Evolutionary conservation across 2,888 invertebrate species (phyloP), one percentile per base, ranked within the genome.

Genomic region (Cephus pulcher): DNA sequence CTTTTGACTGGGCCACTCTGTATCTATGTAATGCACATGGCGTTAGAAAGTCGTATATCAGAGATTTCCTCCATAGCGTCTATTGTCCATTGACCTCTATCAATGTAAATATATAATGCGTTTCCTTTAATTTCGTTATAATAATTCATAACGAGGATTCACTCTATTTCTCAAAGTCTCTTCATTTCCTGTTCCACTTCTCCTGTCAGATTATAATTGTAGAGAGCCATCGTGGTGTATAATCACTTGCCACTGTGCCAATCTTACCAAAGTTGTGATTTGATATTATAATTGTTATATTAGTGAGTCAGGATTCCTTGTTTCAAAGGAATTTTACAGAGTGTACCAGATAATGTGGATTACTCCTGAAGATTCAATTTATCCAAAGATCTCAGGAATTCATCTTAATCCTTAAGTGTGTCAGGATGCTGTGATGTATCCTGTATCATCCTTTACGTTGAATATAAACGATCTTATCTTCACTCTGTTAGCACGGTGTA

Each of bases 31-130:
- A 56, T 23, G 56, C 56, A 23, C 9, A 23, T 56, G 23, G 23
- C 82, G 81, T 82, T 86, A 87, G 84, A 89, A 88, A 87, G 85
- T 89, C 82, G 82, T 89, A 86, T 85, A 85, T 85, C 87, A 89
- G 84, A 84, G 83, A 85, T 86, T 86, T 81, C 83, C 81, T 80
- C 82, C 11, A 23, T 32, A 71, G 12, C 2, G 12, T 32, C 71
- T 71, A 71, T 71, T 71, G 71, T 71, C 71, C 71, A 34, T 71
- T 71, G 34, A 15, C 4, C 32, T 56, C 23, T 9, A 23, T 56
- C 56, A 56, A 56, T 56, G 56, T 56, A 23, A 56, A 23, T 56
- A 23, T 56, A 56, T 56, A 23, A 40, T 9, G 56, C 2, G 9
- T 56, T 56, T 56, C 23, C 56, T 56, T 56, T 56, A 0, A 3